Conservation (phyloP, 2,888 invertebrate species). For the Drosophila ezoana region DNA sequence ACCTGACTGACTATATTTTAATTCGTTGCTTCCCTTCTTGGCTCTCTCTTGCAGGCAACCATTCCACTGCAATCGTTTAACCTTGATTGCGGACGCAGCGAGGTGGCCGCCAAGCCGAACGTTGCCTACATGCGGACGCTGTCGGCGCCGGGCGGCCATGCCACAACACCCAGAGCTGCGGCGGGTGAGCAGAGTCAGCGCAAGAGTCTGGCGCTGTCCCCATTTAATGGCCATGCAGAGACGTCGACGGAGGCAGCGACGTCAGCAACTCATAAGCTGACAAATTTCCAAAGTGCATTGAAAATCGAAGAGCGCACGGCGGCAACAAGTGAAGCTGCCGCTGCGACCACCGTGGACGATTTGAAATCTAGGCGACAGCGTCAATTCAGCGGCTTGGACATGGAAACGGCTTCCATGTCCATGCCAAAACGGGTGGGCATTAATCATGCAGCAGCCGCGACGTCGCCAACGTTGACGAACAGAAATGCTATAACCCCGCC, state of each 20-base stretch:
- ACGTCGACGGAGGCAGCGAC: conserved; percentile 36
- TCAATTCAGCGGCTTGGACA: conserved; percentile 80
- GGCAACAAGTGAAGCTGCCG: conserved; percentile 33
- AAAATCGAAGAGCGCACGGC: conserved; percentile 82
- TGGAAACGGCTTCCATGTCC: conserved; percentile 76
- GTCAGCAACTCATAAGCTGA: conserved; percentile 75
- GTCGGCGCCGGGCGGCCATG: conserved; percentile 80
- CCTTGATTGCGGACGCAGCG: conserved; percentile 83
- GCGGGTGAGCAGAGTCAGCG: conserved; percentile 65
- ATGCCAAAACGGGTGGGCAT: conserved; percentile 83
- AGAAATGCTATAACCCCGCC: conserved; percentile 73
- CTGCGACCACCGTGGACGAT: conserved; percentile 70
- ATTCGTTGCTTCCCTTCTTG: conserved; percentile 26
- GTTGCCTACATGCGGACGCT: conserved; percentile 83
- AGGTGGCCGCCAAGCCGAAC: conserved; percentile 66
- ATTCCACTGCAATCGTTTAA: conserved; percentile 85
- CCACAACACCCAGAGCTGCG: conserved; percentile 34
- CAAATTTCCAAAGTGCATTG: conserved; percentile 82
- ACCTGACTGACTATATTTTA: conserved; percentile 71
- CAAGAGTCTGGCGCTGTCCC: conserved; percentile 61
- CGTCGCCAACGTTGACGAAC: conserved; percentile 62
- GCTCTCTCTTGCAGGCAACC: conserved; percentile 80
- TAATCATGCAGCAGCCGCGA: conserved; percentile 77
- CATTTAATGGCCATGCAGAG: conserved; percentile 61
- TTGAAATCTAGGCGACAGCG: conserved; percentile 81